These are phyloP conservation scores for Phocoena phocoena DNA, from an alignment of 2,113 vertebrate species.

Conservation along the genomic window DNA sequence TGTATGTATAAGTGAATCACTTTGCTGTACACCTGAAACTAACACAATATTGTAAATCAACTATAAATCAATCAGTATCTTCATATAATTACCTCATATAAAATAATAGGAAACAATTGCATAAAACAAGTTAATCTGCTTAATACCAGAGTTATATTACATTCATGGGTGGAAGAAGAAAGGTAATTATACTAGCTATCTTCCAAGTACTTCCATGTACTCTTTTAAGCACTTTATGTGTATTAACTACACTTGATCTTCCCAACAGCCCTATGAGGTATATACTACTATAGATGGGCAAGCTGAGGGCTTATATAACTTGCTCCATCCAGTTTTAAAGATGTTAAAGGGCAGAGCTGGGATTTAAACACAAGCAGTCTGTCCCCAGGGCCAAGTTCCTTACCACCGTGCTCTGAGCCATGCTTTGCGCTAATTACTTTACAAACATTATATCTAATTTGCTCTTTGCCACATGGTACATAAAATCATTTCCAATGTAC, in stretches of 20 bases:
- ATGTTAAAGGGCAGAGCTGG: neutral
- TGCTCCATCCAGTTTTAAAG: neutral
- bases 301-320: neutral
- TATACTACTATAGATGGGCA: neutral
- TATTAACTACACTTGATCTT: neutral
- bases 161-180: neutral
- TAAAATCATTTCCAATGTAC: neutral
- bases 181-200: neutral
- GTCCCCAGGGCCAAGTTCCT: neutral
- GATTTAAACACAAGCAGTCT: neutral
- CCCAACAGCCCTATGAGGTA: neutral
- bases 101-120: neutral
- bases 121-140: neutral
- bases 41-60: neutral
- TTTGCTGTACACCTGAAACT: neutral
- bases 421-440: neutral
- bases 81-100: neutral
- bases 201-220: neutral
- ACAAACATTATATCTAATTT: neutral
- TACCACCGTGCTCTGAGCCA: too few species aligned
- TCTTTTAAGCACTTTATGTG: neutral
- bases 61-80: neutral
- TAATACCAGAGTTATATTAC: neutral
- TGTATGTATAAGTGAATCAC: neutral
- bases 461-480: neutral